Conservation (phyloP, 2,888 invertebrate genomes). For the Apoda limacodes region DNA sequence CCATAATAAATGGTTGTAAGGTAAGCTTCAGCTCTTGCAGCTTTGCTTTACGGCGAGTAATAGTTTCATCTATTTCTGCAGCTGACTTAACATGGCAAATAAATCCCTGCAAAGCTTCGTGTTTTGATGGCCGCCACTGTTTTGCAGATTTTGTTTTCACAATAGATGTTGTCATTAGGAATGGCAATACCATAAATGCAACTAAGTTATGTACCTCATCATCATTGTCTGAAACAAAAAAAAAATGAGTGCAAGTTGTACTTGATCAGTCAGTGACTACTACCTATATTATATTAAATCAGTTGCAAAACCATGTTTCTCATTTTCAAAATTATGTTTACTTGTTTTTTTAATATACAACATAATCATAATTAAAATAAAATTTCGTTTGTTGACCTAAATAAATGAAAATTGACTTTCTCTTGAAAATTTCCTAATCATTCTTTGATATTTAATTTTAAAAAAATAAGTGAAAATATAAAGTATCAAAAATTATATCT, state of each 20-base stretch:
- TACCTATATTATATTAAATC: background rate
- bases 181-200: background rate
- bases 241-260: background rate
- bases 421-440: too few species aligned
- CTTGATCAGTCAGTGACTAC: background rate
- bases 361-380: background rate
- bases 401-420: too few species aligned
- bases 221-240: background rate
- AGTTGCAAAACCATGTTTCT: background rate
- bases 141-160: background rate
- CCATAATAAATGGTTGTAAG: background rate
- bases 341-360: background rate
- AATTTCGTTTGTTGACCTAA: too few species aligned
- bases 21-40: background rate
- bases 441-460: too few species aligned
- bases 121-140: background rate
- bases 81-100: background rate
- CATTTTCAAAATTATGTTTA: background rate
- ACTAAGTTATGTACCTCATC: background rate
- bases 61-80: background rate
- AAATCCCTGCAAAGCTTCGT: background rate
- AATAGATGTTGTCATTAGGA: background rate
- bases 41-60: background rate
- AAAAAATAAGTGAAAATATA: too few species aligned
- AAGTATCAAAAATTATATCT: too few species aligned